Conservation (phyloP, 2,113 vertebrate genomes). For the Erpornis zantholeuca region DNA sequence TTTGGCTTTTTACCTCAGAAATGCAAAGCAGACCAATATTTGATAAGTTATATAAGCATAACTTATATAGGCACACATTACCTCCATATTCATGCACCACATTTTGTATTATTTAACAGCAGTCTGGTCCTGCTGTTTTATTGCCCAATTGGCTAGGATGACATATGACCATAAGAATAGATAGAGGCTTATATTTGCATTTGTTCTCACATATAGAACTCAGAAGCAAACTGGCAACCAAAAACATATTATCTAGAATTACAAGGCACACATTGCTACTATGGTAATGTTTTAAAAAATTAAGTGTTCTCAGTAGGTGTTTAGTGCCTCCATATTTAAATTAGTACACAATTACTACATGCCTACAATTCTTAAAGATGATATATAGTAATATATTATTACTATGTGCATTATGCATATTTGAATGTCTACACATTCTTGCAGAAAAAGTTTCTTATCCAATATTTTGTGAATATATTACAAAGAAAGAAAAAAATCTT, state of each 20-base stretch:
- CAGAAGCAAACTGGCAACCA: constrained; percentile 45
- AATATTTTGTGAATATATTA: background rate
- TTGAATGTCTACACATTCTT: background rate
- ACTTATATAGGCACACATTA: background rate
- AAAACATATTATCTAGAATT: constrained; percentile 59
- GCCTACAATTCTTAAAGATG: background rate
- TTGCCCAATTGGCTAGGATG: constrained; percentile 39
- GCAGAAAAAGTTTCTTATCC: background rate
- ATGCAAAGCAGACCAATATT: background rate
- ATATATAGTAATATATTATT: background rate
- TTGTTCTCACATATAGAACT: constrained; percentile 1
- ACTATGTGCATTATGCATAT: background rate
- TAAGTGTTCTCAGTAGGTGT: constrained; percentile 38
- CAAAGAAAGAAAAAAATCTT: background rate
- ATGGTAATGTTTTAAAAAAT: constrained; percentile 46
- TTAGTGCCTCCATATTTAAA: constrained; percentile 59
- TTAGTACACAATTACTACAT: background rate
- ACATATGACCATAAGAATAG: constrained; percentile 24
- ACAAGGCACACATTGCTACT: constrained; percentile 8
- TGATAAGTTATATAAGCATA: background rate
- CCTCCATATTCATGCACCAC: background rate
- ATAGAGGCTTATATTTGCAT: constrained; percentile 35
- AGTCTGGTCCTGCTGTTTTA: constrained; percentile 51
- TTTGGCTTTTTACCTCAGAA: background rate
- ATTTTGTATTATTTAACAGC: constrained; percentile 61